These are phyloP conservation scores for Drosophila rhopaloa DNA, from an alignment of 1,140 invertebrate species.

Conservation along the genomic window DNA sequence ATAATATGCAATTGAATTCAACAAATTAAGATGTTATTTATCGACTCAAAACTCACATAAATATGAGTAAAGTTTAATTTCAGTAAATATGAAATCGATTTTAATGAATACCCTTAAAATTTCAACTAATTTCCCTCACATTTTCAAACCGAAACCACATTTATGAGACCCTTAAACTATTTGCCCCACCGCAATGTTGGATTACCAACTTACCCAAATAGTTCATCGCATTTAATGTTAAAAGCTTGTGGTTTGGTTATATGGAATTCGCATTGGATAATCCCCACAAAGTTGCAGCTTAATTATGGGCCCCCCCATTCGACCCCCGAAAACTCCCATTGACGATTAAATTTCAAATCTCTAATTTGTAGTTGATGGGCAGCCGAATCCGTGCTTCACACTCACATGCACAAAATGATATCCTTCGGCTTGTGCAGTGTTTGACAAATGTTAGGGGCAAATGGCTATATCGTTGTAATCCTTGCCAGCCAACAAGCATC, in stretches of 20 bases:
- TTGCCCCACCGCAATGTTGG: slow-evolving; percentile 20
- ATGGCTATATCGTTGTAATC: slow-evolving; percentile 65
- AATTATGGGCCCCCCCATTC: slow-evolving; percentile 8
- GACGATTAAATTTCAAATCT: slow-evolving; percentile 69
- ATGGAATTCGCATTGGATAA: slow-evolving; percentile 10
- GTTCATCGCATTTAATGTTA: slow-evolving; percentile 21
- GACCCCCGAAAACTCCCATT: slow-evolving; percentile 7
- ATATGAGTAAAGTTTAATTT: too few species aligned
- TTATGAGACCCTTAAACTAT: slow-evolving; percentile 13
- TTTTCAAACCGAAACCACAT: slow-evolving; percentile 1
- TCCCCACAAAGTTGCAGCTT: slow-evolving; percentile 7
- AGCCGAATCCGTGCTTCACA: slow-evolving; percentile 23
- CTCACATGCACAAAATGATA: slow-evolving; percentile 14
- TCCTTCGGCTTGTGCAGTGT: slow-evolving; percentile 14
- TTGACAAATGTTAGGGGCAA: slow-evolving; percentile 56
- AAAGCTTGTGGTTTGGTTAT: slow-evolving; percentile 18
- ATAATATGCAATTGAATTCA: too few species aligned
- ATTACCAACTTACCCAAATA: slow-evolving; percentile 25
- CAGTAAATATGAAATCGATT: too few species aligned
- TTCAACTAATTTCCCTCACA: background rate
- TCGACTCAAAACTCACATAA: too few species aligned
- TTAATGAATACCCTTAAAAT: too few species aligned
- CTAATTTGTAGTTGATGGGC: slow-evolving; percentile 67
- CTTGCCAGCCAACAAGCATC: slow-evolving; percentile 27
- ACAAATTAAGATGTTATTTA: too few species aligned